These are phyloP conservation scores for Agrotis ipsilon DNA, from an alignment of 2,888 invertebrate species.

Conservation along the genomic window DNA sequence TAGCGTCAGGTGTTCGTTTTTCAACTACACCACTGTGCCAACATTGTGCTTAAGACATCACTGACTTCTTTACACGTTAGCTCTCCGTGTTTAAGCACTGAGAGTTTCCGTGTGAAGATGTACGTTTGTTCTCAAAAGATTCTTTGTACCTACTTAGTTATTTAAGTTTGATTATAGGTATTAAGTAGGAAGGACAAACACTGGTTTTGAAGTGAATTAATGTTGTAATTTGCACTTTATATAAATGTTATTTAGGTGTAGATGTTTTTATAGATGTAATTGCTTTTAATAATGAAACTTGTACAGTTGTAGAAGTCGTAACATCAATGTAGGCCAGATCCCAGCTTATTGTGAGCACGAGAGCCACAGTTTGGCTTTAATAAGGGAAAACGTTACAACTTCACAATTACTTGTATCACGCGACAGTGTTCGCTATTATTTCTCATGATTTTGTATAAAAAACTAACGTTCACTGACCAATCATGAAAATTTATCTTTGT, in stretches of 20 bases:
- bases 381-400: conserved; percentile 36
- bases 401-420: conserved; percentile 51
- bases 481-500: conserved; percentile 19
- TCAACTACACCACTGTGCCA: conserved; percentile 28
- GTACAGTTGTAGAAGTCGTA: conserved; percentile 14
- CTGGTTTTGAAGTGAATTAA: neutral
- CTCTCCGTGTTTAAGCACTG: conserved; percentile 23
- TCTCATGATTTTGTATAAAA: conserved; percentile 29
- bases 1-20: conserved; percentile 33
- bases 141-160: conserved; percentile 5
- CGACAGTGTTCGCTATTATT: conserved; percentile 39
- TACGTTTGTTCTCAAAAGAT: conserved; percentile 36
- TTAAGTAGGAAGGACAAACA: conserved; percentile 19
- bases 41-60: neutral
- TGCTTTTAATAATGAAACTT: neutral
- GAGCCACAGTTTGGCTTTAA: conserved; percentile 26
- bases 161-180: conserved; percentile 16
- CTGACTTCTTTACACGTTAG: conserved; percentile 14
- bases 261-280: neutral
- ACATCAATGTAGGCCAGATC: conserved; percentile 45
- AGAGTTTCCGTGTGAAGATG: conserved; percentile 34
- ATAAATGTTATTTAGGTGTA: neutral
- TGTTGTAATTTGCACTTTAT: conserved; percentile 11
- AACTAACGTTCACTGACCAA: conserved; percentile 25
- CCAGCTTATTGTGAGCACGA: conserved; percentile 39